phyloP scores from a whole-genome alignment of 2,888 invertebrate genomes.

The Nomada lathburiana region DNA sequence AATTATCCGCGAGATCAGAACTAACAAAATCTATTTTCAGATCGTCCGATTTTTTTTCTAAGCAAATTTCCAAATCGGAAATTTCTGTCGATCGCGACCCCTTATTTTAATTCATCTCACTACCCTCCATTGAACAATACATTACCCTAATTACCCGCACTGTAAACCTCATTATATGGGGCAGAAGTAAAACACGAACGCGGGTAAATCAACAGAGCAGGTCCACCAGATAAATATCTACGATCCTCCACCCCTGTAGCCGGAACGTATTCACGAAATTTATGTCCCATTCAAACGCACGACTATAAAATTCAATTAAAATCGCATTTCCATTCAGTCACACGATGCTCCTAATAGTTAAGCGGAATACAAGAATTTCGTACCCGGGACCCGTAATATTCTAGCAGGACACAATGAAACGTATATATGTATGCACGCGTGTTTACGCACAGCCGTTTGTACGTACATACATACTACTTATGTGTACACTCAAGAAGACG shows the following conservation, averaged over 20 bases:
- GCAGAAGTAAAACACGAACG: constrained; percentile 4
- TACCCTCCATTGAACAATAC: not conserved
- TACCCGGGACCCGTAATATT: constrained; percentile 22
- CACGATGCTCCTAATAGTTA: constrained; percentile 53
- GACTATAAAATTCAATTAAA: constrained; percentile 58
- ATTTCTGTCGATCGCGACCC: not conserved
- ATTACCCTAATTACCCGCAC: not conserved
- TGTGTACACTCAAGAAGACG: constrained; percentile 15
- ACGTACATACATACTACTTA: not conserved
- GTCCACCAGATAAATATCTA: constrained; percentile 3
- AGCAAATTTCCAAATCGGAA: not conserved
- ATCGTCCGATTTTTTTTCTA: too few relatives aligned
- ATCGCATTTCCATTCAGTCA: constrained; percentile 47
- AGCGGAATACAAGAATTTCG: constrained; percentile 38
- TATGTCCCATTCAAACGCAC: constrained; percentile 36
- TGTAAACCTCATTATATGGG: not conserved
- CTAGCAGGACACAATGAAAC: constrained; percentile 32
- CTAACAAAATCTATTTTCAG: too few relatives aligned
- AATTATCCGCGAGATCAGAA: not conserved
- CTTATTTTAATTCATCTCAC: not conserved
- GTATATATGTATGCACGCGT: too few relatives aligned
- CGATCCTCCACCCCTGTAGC: constrained; percentile 21
- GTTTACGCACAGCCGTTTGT: not conserved
- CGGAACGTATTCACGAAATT: constrained; percentile 26
- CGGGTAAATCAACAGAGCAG: constrained; percentile 29